Conservation (phyloP, 2,113 vertebrate species). For the Macaca fascicularis region T2T-MFA8v1.1 NC_088385.1:69267501-69268000, state of each 20-base stretch:
- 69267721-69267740: neutral
- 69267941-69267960: neutral
- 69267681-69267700: neutral
- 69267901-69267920: conserved; percentile 43
- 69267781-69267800: conserved; percentile 4
- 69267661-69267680: neutral
- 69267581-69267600: neutral
- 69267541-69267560: neutral
- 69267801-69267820: neutral
- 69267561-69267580: neutral
- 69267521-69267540: neutral
- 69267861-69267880: neutral
- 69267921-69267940: conserved; percentile 21
- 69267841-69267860: conserved; percentile 8
- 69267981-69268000: conserved; percentile 22
- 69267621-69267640: neutral
- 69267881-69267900: neutral
- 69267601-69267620: neutral
- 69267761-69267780: conserved; percentile 12
- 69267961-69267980: conserved; percentile 1
- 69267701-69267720: neutral
- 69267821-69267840: conserved; percentile 13
- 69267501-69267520: neutral
- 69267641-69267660: neutral
- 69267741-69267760: neutral